Evolutionary conservation across 2,113 vertebrate species (phyloP).

Genomic region (Oophaga pumilio): DNA sequence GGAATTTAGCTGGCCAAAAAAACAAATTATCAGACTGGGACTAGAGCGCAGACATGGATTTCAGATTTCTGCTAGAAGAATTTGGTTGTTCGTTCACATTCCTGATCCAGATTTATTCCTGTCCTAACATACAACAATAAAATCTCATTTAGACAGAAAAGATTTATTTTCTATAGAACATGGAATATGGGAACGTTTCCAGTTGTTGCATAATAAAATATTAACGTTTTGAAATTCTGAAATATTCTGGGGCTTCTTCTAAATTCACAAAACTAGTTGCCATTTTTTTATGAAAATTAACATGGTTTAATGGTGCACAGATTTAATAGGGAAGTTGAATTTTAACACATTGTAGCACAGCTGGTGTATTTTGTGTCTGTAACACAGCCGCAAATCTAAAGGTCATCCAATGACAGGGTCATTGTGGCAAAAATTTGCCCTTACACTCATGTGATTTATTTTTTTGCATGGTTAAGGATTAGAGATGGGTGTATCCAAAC

Average conservation of each 20-base stretch:
- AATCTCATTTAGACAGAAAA: not conserved
- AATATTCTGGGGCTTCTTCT: not conserved
- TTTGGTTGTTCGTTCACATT: not conserved
- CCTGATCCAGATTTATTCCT: not conserved
- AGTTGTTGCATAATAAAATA: not conserved
- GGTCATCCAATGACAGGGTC: too few species aligned
- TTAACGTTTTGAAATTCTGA: not conserved
- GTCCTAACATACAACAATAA: constrained; percentile 7
- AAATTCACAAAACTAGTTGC: not conserved
- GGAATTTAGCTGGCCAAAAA: constrained; percentile 22
- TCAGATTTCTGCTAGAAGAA: constrained; percentile 12
- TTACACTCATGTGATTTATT: too few species aligned
- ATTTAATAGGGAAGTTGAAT: not conserved
- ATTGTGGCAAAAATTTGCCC: too few species aligned
- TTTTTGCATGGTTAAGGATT: too few species aligned
- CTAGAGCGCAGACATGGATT: constrained; percentile 10
- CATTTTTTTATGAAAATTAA: not conserved
- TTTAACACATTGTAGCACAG: too few species aligned
- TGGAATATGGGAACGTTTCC: not conserved
- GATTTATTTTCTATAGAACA: not conserved
- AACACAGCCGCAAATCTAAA: too few species aligned
- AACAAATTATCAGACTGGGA: constrained; percentile 8
- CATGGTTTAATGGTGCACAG: not conserved
- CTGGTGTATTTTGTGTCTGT: too few species aligned
- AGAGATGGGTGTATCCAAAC: too few species aligned